phyloP scores from a whole-genome alignment of 30 jellyfish, hydroid and myxozoan genomes.

The Aurelia aurita complex sp. Pacific region DNA sequence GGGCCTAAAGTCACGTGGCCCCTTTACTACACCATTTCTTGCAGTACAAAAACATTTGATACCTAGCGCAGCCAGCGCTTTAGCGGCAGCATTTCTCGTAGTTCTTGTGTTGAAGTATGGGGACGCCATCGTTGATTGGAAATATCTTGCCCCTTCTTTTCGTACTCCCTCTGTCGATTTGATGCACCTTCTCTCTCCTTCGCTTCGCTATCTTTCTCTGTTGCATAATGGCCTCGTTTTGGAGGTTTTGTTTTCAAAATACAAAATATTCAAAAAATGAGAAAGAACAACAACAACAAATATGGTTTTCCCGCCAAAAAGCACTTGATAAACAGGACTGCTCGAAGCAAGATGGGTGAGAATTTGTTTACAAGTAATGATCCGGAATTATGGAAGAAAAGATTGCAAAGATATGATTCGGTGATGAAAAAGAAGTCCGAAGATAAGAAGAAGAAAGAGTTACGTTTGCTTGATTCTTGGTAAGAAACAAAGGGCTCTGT shows the following conservation, averaged over 20 bases:
- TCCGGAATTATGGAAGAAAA: constrained; percentile 44
- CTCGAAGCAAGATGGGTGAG: constrained; percentile 35
- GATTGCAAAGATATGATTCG: constrained; percentile 28
- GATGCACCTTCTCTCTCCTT: no score
- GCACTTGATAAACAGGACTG: background rate
- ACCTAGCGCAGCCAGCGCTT: constrained; percentile 61
- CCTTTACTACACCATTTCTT: background rate
- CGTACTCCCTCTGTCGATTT: no score
- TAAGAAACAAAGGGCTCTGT: no score
- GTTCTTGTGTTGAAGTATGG: constrained; percentile 64
- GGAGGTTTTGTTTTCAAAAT: no score
- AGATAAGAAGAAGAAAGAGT: constrained; percentile 66
- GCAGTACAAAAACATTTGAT: background rate
- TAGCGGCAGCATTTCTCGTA: constrained; percentile 53
- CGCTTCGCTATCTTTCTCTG: no score
- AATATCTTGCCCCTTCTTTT: no score
- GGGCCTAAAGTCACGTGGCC: background rate
- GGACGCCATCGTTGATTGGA: constrained; percentile 35
- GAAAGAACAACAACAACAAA: no score
- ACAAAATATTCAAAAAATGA: no score
- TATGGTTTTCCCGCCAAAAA: constrained; percentile 16
- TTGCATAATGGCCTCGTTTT: no score
- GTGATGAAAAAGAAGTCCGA: constrained; percentile 54
- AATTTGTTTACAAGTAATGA: constrained; percentile 58
- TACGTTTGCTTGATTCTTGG: constrained; percentile 73